These are phyloP conservation scores for Stercorarius parasiticus DNA, from an alignment of 2,113 vertebrate species.

Conservation along the genomic window DNA sequence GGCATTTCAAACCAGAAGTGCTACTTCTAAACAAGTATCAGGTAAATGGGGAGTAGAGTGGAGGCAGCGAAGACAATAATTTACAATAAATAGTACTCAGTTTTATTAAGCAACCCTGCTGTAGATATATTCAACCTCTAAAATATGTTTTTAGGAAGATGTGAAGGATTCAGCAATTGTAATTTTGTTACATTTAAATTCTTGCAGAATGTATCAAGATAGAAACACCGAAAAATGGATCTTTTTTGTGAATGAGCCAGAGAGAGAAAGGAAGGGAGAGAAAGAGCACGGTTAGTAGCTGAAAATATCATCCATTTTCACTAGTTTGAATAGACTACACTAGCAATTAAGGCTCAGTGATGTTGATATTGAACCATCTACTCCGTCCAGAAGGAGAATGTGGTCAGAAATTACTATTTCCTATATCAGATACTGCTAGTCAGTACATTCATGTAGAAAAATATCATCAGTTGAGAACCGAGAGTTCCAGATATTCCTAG, in stretches of 20 bases:
- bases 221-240: neutral
- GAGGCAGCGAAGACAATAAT: constrained; percentile 5
- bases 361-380: neutral
- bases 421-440: neutral
- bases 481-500: neutral
- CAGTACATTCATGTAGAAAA: neutral
- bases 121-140: neutral
- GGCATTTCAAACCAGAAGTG: neutral
- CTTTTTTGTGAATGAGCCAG: neutral
- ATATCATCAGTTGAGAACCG: neutral
- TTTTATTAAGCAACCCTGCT: neutral
- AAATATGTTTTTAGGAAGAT: neutral
- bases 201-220: neutral
- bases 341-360: neutral
- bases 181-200: neutral
- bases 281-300: neutral
- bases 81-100: constrained; percentile 19
- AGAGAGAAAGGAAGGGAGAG: neutral
- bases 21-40: neutral
- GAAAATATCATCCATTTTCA: neutral
- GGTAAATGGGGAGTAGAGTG: neutral
- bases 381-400: neutral
- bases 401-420: neutral
- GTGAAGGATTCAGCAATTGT: neutral
- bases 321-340: neutral